phyloP scores from a whole-genome alignment of 2,797 vertebrate species.

The Rallus crepitans region DNA sequence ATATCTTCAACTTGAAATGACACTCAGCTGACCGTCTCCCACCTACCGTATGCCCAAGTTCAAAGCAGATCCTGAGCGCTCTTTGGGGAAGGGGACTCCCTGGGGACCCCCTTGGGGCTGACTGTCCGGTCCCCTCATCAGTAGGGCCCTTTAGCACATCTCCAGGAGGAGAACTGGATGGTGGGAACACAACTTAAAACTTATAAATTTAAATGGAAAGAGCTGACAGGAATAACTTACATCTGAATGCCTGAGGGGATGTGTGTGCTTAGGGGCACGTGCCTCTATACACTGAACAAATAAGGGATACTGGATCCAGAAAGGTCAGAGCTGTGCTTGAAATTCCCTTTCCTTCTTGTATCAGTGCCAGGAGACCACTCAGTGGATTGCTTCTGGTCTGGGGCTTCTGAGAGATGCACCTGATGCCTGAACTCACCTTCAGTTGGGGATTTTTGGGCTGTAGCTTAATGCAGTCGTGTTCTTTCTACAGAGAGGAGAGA shows the following conservation, averaged over 20 bases:
- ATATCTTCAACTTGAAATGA: neutral
- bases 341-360: slow-evolving; percentile 1
- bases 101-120: neutral
- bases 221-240: slow-evolving; percentile 12
- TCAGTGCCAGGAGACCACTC: neutral
- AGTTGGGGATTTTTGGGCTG: neutral
- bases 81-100: neutral
- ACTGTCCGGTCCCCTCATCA: neutral
- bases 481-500: neutral
- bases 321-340: slow-evolving; percentile 8
- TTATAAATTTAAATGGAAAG: slow-evolving; percentile 4
- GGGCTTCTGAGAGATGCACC: neutral
- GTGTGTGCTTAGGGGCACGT: neutral
- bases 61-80: rapidly evolving
- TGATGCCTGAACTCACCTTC: neutral
- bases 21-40: neutral
- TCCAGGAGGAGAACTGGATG: slow-evolving; percentile 30
- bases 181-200: neutral
- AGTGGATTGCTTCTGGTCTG: neutral
- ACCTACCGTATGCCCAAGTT: rapidly evolving
- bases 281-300: neutral
- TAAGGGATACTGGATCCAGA: neutral
- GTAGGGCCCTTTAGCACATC: slow-evolving; percentile 8
- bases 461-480: neutral
- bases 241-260: neutral